phyloP scores from a whole-genome alignment of 2,888 invertebrate genomes.

The Balanococcus diminutus region DNA sequence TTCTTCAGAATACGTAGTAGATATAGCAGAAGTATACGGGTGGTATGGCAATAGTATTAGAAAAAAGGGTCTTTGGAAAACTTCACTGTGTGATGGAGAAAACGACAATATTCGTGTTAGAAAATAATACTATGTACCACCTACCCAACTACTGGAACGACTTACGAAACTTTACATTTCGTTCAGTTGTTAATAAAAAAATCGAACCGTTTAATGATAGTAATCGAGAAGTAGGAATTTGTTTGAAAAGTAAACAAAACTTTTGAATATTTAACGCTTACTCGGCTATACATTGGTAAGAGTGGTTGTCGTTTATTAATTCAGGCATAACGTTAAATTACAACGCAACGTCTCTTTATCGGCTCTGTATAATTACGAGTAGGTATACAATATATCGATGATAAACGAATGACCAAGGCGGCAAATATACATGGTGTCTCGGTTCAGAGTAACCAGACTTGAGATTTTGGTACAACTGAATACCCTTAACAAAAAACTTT shows the following conservation, averaged over 20 bases:
- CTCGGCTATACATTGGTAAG: not conserved
- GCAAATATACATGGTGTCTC: too few species aligned
- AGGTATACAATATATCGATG: not conserved
- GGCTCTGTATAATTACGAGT: not conserved
- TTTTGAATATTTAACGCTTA: slow-evolving; percentile 37
- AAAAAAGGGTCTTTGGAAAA: not conserved
- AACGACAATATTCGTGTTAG: not conserved
- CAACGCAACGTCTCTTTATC: not conserved
- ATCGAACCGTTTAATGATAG: slow-evolving; percentile 10
- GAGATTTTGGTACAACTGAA: too few species aligned
- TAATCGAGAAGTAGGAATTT: not conserved
- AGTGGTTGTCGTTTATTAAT: not conserved
- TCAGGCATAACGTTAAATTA: not conserved
- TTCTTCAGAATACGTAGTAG: not conserved
- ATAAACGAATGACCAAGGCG: not conserved
- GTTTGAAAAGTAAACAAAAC: slow-evolving; percentile 13
- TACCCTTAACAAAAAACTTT: too few species aligned
- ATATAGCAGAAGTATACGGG: too few species aligned
- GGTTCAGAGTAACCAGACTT: too few species aligned
- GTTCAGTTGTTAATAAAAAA: not conserved
- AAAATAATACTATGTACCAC: not conserved
- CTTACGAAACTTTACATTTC: not conserved
- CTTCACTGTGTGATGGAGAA: not conserved
- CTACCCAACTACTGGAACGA: not conserved
- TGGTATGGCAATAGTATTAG: not conserved